Evolutionary conservation across 1,140 invertebrate species (phyloP), one percentile per base, ranked within the genome.

Genomic region (Manduca sexta): DNA sequence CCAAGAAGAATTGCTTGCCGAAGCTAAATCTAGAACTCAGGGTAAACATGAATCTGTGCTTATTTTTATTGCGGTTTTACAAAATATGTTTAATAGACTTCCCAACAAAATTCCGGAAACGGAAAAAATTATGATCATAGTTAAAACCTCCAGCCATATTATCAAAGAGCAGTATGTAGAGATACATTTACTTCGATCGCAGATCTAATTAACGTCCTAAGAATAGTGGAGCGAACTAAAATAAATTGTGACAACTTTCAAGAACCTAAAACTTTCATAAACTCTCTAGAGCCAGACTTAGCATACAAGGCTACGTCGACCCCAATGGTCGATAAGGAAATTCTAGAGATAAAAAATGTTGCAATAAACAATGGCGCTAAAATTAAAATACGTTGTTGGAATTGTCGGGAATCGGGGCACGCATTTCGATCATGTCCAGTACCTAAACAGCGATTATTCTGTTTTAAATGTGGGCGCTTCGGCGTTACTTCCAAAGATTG

Each of bases 81-180:
- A 70, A 40, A 68, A 69, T 34, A 56, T 74, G 50, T 74, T 79
- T 54, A 59, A 60, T 49, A 44, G 66, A n/a, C 42, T 74, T 10
- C 52, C 55, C 14, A 40, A 53, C 2, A 48, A 42, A 15, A 57
- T 65, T 11, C 39, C 57, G 3, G 63, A 72, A 52, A 14, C 17
- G 4, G 49, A 60, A 30, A 56, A 61, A 46, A 35, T 73, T 12
- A 52, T 50, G 33, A 65, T 74, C 15, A 49, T 73, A 1, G 38
- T 70, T n/a, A 51, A 38, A 75, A 75, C 42, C 45, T 73, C 16
- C 49, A 60, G 14, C 66, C 64, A 13, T 72, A 65, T 39, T 72
- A 64, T 45, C 60, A 69, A 48, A 55, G 14, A 41, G 62, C 55
- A 11, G 41, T 61, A 26, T 65, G 59, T 37, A 43, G 62, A 15